A percentile compares a stretch with the other conserved stretches of the same genome.
Evolutionary conservation across 2,888 invertebrate species (phyloP).

Genomic region (Perizoma affinitatum): DNA sequence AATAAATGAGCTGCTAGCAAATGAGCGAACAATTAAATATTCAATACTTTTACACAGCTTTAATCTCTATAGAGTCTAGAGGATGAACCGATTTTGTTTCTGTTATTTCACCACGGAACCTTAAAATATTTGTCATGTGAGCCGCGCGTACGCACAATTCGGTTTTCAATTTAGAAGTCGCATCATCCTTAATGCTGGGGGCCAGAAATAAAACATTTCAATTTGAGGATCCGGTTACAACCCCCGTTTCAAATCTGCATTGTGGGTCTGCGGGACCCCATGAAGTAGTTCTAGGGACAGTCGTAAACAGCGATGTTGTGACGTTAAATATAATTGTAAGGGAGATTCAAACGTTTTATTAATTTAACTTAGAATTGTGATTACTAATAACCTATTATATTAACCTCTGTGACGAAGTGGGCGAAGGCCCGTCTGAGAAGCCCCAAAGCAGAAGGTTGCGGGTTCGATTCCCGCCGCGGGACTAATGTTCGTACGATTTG

Average conservation of each 20-base stretch:
- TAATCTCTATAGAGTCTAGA: no score
- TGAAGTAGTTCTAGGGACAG: slow-evolving; percentile 73
- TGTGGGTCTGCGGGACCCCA: slow-evolving; percentile 79
- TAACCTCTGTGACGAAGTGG: no score
- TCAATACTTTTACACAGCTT: no score
- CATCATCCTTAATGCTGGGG: slow-evolving; percentile 74
- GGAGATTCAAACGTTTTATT: background rate
- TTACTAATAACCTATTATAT: no score
- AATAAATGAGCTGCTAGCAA: no score
- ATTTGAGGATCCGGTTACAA: slow-evolving; percentile 83
- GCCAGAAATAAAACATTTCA: slow-evolving; percentile 82
- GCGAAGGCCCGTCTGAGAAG: no score
- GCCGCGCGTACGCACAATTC: slow-evolving; percentile 65
- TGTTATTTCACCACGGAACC: slow-evolving; percentile 5
- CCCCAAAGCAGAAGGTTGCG: no score
- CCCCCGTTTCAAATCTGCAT: slow-evolving; percentile 77
- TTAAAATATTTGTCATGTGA: slow-evolving; percentile 62
- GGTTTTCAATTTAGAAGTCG: slow-evolving; percentile 83
- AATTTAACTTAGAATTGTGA: no score
- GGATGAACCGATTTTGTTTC: background rate
- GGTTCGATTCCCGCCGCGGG: no score
- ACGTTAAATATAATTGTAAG: slow-evolving; percentile 17
- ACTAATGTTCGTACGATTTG: no score
- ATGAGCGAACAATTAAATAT: no score
- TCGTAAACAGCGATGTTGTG: slow-evolving; percentile 42